Base-by-base conservation (phyloP, 1,140 invertebrate genomes). In the Zophobas morio region DNA sequence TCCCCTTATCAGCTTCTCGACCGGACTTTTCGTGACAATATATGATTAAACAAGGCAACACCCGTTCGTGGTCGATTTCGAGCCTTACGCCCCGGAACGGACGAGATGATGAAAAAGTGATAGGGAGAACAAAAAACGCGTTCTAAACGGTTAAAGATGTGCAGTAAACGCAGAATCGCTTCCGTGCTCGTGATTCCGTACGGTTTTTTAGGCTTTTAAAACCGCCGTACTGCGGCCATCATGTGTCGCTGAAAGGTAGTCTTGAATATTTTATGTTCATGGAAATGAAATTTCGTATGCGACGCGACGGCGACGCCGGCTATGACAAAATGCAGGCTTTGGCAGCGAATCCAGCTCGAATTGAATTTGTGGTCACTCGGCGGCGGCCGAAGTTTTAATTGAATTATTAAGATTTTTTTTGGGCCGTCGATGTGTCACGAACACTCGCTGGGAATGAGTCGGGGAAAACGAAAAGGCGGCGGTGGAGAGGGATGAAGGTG, bases 251-350 rank as follows among this genome's bases (percentile, higher is more conserved):
- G 49, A 66, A 66, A 40, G 39, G 37, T 40, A 20, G 1, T 39
- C 36, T 40, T 66, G 60, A 66, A 66, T 66, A 66, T 66, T 66
- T 66, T 66, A 66, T 66, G 60, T 2, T 2, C 49, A 51, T 46
- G 60, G 60, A 63, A 63, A 63, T 63, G 57, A 63, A 63, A 63
- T 63, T 51, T 51, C n/a, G 49, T 20, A 51, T 51, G 6, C 49
- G 49, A 2, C 20, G 42, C 42, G 3, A 20, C 49, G 49, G 49
- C 49, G 2, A 51, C 49, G 49, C 3, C 3, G 6, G 6, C 42
- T 8, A 3, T 0, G 42, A 51, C 49, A 51, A 51, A 51, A 51
- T 51, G 49, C 6, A n/a, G 49, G 49, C 49, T 8, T 46, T 8
- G 8, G 20, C 56, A 36, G 53, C 53, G 35, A 57, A 34, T 6